Base-by-base conservation (phyloP, 2,113 vertebrate genomes). In the Alces alces region DNA sequence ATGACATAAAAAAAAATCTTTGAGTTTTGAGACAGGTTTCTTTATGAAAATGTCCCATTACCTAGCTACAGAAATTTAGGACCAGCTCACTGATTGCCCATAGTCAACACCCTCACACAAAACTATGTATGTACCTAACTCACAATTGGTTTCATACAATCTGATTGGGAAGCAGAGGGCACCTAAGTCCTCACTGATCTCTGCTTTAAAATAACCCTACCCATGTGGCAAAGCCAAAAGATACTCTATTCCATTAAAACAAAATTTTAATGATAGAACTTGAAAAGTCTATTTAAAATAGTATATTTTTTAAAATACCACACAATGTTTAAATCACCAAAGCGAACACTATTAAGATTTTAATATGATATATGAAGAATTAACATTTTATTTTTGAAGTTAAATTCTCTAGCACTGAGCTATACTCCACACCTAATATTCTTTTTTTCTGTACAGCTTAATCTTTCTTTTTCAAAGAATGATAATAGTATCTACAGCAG, bases 261-360 rank as follows among this genome's bases (percentile, higher is more conserved):
- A 95, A 86, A 97, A 80, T 92, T 86, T 91, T 86, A 85, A 47
- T 60, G 91, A 95, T 6, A 61, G 79, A 96, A 23, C 4, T 14
- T 93, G 45, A 25, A 64, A 88, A 92, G 13, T 21, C n/a, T 83
- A 85, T 66, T 91, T 95, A 95, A 96, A 95, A 84, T 61, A 90
- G 89, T 10, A 30, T 91, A 82, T 36, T 93, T 60, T 87, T 61
- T 76, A 78, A 89, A 83, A 47, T 60, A 92, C 64, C 39, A 94
- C 2, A 33, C 36, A 79, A 94, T 54, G 7, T 47, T 11, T 19
- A 97, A 91, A 96, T 36, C 23, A 94, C 16, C 9, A 17, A 94
- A 91, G 85, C 61, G 7, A 95, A 88, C 50, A 82, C 17, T 73
- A 79, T 36, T 86, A 91, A 54, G 11, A 93, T 96, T 91, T 93